A percentile compares a stretch with the other conserved stretches of the same genome.
Conservation (phyloP, 92 coral and sea anemone genomes). For the Palythoa caribaeorum region DNA sequence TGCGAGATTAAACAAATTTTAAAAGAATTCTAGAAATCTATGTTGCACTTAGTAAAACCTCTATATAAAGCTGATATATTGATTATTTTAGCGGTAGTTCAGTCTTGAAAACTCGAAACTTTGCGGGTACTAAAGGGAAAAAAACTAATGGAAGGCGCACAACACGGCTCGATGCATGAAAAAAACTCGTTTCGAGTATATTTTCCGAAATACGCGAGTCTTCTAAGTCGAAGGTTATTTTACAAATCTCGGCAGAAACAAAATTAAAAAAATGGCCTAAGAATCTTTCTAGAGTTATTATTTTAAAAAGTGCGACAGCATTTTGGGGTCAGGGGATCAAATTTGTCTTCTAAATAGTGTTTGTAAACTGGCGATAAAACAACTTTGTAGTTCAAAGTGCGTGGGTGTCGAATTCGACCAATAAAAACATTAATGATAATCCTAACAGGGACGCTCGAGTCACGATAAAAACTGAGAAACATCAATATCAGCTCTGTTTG, state of each 20-base stretch:
- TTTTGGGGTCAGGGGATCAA: not conserved
- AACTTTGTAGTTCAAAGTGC: not conserved
- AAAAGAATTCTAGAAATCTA: too few species aligned
- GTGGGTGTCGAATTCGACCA: slow-evolving; percentile 23
- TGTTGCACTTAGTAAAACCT: not conserved
- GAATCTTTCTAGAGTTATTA: not conserved
- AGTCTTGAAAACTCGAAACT: not conserved
- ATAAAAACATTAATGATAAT: not conserved
- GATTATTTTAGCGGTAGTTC: not conserved
- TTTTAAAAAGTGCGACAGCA: not conserved
- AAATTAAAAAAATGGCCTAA: not conserved
- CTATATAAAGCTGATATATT: not conserved
- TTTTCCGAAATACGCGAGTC: not conserved
- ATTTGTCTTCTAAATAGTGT: too few species aligned
- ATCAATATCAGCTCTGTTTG: slow-evolving; percentile 42
- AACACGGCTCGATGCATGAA: too few species aligned
- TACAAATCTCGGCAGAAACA: not conserved
- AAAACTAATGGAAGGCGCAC: not conserved
- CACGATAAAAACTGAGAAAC: slow-evolving; percentile 34
- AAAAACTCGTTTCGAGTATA: too few species aligned
- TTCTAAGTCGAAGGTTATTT: not conserved
- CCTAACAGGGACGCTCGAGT: not conserved
- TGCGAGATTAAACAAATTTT: too few species aligned
- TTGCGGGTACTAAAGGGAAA: not conserved
- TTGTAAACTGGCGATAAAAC: not conserved